Conservation (phyloP, 2,113 vertebrate genomes). For the Istiophorus platypterus region DNA sequence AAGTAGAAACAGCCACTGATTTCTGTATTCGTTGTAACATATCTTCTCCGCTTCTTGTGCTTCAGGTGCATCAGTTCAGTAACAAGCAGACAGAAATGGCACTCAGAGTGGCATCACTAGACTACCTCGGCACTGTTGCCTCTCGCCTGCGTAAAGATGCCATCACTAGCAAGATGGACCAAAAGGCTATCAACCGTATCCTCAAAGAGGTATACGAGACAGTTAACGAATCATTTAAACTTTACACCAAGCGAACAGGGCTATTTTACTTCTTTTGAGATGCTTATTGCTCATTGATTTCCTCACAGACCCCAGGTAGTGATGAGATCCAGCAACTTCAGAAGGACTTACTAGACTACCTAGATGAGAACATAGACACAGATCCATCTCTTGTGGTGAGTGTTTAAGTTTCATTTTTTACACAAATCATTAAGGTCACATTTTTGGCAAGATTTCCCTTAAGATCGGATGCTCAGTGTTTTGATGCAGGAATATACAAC, state of each 20-base stretch:
- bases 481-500: not conserved
- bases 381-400: conserved; percentile 93
- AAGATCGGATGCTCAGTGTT: not conserved
- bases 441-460: not conserved
- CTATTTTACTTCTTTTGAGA: conserved; percentile 13
- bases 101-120: conserved; percentile 96
- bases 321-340: conserved; percentile 96
- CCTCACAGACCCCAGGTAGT: conserved; percentile 71
- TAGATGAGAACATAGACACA: conserved; percentile 91
- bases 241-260: not conserved
- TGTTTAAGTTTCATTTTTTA: conserved; percentile 36
- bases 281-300: conserved; percentile 20
- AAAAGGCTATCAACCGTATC: conserved; percentile 94
- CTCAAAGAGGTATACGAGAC: conserved; percentile 88
- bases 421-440: not conserved
- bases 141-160: conserved; percentile 95
- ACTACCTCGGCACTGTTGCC: conserved; percentile 98
- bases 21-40: not conserved
- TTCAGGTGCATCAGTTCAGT: conserved; percentile 98
- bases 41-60: not conserved
- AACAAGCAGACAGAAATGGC: conserved; percentile 99
- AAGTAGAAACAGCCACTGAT: not conserved
- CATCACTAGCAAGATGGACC: conserved; percentile 96
- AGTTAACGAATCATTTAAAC: not conserved
- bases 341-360: conserved; percentile 92